Conservation (phyloP, 2,888 invertebrate species). For the Biston betularia region DNA sequence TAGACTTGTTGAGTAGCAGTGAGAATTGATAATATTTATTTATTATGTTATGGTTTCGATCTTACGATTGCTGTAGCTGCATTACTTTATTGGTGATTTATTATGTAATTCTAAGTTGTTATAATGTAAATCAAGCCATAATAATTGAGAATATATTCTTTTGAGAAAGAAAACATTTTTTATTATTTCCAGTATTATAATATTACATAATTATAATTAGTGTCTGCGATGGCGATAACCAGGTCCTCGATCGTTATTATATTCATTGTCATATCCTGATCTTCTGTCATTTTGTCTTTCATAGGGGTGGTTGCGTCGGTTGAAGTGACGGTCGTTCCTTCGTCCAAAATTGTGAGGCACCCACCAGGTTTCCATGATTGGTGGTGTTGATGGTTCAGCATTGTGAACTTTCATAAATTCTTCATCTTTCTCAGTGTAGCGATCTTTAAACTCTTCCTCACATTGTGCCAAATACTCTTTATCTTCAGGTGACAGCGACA, state of each 20-base stretch:
- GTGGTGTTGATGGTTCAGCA: slow-evolving; percentile 78
- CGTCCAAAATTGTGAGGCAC: slow-evolving; percentile 59
- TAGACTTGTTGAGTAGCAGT: slow-evolving; percentile 84
- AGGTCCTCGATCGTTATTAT: slow-evolving; percentile 49
- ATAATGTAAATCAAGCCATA: slow-evolving; percentile 86
- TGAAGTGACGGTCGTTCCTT: slow-evolving; percentile 65
- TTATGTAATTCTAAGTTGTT: slow-evolving; percentile 85
- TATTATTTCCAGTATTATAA: neutral
- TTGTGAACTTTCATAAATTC: slow-evolving; percentile 85
- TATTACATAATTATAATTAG: slow-evolving; percentile 29
- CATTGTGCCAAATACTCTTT: slow-evolving; percentile 86
- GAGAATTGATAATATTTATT: slow-evolving; percentile 80
- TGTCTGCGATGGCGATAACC: slow-evolving; percentile 48
- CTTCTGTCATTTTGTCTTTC: slow-evolving; percentile 54
- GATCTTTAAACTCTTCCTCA: slow-evolving; percentile 87
- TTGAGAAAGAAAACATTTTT: slow-evolving; percentile 65
- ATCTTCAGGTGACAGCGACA: slow-evolving; percentile 83
- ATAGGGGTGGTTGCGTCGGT: slow-evolving; percentile 57
- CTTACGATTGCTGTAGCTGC: slow-evolving; percentile 79
- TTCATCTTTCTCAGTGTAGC: slow-evolving; percentile 87
- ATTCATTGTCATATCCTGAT: slow-evolving; percentile 46
- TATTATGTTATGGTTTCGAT: slow-evolving; percentile 78
- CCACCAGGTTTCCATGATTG: slow-evolving; percentile 87
- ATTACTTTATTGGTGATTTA: slow-evolving; percentile 83
- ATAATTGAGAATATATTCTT: slow-evolving; percentile 86